Evolutionary conservation across 2,888 invertebrate genomes (phyloP), one percentile per base, ranked within the genome.

Genomic region (Apoderus coryli): DNA sequence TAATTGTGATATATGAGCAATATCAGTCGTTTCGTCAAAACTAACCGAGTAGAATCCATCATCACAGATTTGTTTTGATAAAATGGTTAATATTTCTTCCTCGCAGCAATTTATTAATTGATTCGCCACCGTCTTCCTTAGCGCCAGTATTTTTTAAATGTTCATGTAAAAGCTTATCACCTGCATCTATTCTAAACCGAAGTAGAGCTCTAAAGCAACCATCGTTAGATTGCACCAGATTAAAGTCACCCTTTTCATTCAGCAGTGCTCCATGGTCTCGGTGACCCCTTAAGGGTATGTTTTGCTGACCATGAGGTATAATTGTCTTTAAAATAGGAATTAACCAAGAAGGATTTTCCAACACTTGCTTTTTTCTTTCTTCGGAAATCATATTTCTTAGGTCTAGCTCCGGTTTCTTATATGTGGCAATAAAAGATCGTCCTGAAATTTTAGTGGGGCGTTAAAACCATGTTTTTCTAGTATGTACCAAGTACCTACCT

Each of bases 11-110:
- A 24, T 24, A 22, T 31, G 23, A 13, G 31, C 12, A 16, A 34
- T 24, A 28, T 34, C 34, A 12, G 31, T 27, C 5, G 34, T 30
- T 14, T 34, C 26, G 14, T 29, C 30, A 30, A 34, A 30, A 11
- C 25, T 29, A 9, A 34, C 22, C 7, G 25, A 25, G 22, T 19
- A 34, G 24, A 15, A 34, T 22, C 13, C 22, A 10, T 11, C 13
- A n/a, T 29, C 23, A 19, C 13, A 26, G 19, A 6, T 24, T 13
- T 26, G 9, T 27, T 27, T 12, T 27, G 26, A 7, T 19, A 19
- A 19, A 7, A 19, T 19, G n/a, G 7, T 19, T 19, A 19, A 19
- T 7, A 19, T 19, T 19, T 19, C 19, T 7, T 19, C 19, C n/a
- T n/a, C 19, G n/a, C 19, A 19, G n/a, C 19, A 19, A n/a, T 6